Evolutionary conservation across 1,140 invertebrate species (phyloP), one percentile per base, ranked within the genome.

Genomic region (Brachionus angularis): DNA sequence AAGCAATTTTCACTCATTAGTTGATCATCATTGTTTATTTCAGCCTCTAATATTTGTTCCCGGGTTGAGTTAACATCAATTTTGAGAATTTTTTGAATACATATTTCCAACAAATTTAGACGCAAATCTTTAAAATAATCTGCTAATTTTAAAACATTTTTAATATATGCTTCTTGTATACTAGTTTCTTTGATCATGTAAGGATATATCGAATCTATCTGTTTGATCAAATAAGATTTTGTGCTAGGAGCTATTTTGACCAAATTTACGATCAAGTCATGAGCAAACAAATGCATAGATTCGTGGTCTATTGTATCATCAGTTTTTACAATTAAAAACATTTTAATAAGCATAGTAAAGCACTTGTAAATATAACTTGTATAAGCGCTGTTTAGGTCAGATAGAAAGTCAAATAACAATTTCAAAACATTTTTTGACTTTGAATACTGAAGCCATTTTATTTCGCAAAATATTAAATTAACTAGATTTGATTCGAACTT

Each of bases 31-130:
- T 70, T 46, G 0, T 44, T n/a, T 18, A 46, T 16, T 44, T 70
- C 67, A 7, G 47, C 47, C 16, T 70, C 46, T 14, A 39, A 4
- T 12, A 70, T 70, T 27, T 70, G 46, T 21, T 70, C 31, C 12
- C 67, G 29, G 2, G 47, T 39, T 10, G 46, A 36, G 78, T 80
- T 78, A 75, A 88, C 86, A 82, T 90, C 89, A 72, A 90, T 79
- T 61, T 84, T 78, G 29, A 87, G 78, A 74, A 90, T 78, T 85
- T 85, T 88, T 64, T 86, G 84, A 75, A 89, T 83, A 64, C 89
- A 84, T 72, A 89, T 78, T 73, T 84, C 80, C 12, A 90, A 76
- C 50, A 89, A 83, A 18, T 86, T 80, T 58, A 80, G 79, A 69
- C 84, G 80, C 44, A 86, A 78, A 16, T 81, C 77, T 31, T 87